Evolutionary conservation across 2,888 invertebrate genomes (phyloP).

Genomic region (Caenorhabditis plicata): DNA sequence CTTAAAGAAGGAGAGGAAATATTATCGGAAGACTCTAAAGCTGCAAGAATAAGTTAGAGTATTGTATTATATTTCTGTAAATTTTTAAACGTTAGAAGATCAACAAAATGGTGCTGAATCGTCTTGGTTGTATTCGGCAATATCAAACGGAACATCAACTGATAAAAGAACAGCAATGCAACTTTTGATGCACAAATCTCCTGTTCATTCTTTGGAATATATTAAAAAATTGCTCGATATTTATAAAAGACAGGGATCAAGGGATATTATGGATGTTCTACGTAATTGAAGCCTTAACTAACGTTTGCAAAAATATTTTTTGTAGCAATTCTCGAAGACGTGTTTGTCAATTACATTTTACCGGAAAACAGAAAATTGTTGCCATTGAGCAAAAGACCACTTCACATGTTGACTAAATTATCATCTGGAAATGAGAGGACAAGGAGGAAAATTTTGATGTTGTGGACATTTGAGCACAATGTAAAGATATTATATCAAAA

Average conservation of each 20-base stretch:
- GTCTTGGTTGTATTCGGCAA: conserved; percentile 78
- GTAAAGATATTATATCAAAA: conserved; percentile 77
- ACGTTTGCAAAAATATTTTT: conserved; percentile 25
- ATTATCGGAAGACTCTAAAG: conserved; percentile 37
- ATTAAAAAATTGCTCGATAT: conserved; percentile 76
- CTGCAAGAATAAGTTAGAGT: conserved; percentile 36
- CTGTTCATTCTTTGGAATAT: conserved; percentile 76
- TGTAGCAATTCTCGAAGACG: conserved; percentile 78
- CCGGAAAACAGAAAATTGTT: conserved; percentile 74
- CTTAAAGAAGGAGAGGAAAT: conserved; percentile 36
- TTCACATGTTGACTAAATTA: conserved; percentile 66
- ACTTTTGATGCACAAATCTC: conserved; percentile 52
- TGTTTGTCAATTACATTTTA: conserved; percentile 75
- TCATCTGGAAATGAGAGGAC: conserved; percentile 73
- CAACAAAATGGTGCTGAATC: conserved; percentile 59
- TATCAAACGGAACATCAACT: conserved; percentile 79
- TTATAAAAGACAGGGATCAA: conserved; percentile 79
- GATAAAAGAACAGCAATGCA: conserved; percentile 85
- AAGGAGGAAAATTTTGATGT: conserved; percentile 59
- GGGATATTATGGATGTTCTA: conserved; percentile 70
- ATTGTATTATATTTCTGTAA: background rate
- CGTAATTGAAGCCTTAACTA: conserved; percentile 67
- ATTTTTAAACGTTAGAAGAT: conserved; percentile 6
- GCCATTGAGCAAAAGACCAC: conserved; percentile 68
- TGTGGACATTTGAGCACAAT: conserved; percentile 87